phyloP scores from a whole-genome alignment of 2,888 invertebrate genomes.

The Drosophila anomalata region DNA sequence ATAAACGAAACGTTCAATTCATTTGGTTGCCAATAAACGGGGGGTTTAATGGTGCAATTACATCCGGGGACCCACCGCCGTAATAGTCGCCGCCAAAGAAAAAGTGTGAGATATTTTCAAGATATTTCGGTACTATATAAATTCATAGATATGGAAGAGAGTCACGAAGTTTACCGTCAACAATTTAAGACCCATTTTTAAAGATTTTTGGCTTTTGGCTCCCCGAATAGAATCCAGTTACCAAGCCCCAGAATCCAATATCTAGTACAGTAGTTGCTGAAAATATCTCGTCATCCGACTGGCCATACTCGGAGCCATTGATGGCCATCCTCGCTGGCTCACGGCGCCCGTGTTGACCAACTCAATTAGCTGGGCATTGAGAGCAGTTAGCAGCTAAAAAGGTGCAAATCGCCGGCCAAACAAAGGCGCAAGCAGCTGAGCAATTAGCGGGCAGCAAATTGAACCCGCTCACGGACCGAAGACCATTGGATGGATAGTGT shows the following conservation, averaged over 20 bases:
- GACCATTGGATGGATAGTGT: conserved; percentile 2
- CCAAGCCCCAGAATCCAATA: background rate
- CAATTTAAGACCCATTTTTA: background rate
- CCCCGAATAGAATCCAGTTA: background rate
- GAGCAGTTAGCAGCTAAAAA: conserved; percentile 71
- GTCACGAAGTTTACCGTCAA: too few relatives aligned
- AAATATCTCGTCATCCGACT: conserved; percentile 9
- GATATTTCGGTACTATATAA: background rate
- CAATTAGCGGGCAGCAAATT: conserved; percentile 66
- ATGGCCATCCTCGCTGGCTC: background rate
- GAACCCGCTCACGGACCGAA: conserved; percentile 12
- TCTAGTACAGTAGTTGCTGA: background rate
- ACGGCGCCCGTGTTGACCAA: conserved; percentile 69
- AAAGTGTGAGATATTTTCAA: background rate
- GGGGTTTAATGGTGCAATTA: conserved; percentile 22
- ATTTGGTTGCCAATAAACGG: conserved; percentile 44
- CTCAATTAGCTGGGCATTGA: conserved; percentile 77
- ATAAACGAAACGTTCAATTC: conserved; percentile 64
- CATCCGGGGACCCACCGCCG: conserved; percentile 30
- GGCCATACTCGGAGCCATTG: conserved; percentile 6
- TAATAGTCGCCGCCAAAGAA: conserved; percentile 23
- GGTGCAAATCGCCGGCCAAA: conserved; percentile 73
- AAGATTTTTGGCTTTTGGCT: too few relatives aligned
- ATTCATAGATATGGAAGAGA: too few relatives aligned
- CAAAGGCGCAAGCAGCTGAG: conserved; percentile 76